Evolutionary conservation across 2,113 vertebrate genomes (phyloP).

Genomic region (Abramis brama): DNA sequence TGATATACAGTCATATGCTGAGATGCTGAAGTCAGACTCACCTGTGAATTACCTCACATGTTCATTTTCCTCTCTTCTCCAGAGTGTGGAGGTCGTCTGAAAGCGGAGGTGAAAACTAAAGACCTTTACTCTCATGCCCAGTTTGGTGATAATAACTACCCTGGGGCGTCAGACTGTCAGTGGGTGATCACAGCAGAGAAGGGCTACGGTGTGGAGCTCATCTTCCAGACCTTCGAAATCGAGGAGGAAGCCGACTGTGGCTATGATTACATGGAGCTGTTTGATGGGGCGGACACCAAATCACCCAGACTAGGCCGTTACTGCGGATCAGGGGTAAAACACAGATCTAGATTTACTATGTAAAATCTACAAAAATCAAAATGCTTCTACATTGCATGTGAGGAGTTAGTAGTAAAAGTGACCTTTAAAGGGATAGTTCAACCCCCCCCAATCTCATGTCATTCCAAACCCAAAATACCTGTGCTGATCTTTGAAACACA

Average conservation of each 20-base stretch:
- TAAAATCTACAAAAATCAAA: not conserved
- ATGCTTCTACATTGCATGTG: not conserved
- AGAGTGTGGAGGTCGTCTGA: constrained; percentile 93
- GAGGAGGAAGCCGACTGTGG: constrained; percentile 94
- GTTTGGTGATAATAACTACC: constrained; percentile 97
- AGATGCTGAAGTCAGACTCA: not conserved
- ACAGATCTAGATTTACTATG: not conserved
- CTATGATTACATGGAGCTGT: constrained; percentile 96
- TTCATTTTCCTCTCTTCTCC: constrained; percentile 26
- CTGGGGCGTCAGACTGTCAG: constrained; percentile 85
- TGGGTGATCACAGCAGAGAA: constrained; percentile 95
- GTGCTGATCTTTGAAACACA: not conserved
- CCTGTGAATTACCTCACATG: not conserved
- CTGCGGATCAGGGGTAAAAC: constrained; percentile 92
- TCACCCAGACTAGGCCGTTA: constrained; percentile 91
- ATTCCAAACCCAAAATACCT: not conserved
- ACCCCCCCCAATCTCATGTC: not conserved
- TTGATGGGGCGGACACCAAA: constrained; percentile 86
- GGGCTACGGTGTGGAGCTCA: constrained; percentile 92
- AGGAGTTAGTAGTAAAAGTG: not conserved
- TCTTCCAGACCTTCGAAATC: constrained; percentile 95
- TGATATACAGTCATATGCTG: not conserved
- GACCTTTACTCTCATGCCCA: constrained; percentile 95
- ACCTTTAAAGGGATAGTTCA: not conserved
- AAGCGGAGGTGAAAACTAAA: constrained; percentile 91